These are phyloP conservation scores for Anser brachyrhynchus DNA, from an alignment of 2,113 vertebrate genomes.

Conservation along the genomic window DNA sequence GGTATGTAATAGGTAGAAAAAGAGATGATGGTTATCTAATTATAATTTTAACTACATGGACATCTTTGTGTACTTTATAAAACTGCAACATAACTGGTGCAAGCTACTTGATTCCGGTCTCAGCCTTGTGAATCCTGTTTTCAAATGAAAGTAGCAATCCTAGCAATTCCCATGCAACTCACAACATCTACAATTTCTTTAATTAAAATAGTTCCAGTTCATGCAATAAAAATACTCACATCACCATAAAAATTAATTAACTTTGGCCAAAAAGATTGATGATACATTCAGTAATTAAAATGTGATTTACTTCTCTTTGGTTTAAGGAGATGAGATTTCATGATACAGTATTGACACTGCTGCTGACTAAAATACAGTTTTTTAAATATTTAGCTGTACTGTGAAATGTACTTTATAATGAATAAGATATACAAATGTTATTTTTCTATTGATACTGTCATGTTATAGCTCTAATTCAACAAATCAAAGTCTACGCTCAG, in stretches of 20 bases:
- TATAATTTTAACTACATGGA: neutral
- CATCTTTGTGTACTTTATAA: neutral
- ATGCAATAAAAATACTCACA: constrained; percentile 59
- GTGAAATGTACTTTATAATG: neutral
- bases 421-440: neutral
- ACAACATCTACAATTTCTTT: constrained; percentile 68
- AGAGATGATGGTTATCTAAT: neutral
- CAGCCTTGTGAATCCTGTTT: neutral
- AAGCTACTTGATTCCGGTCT: neutral
- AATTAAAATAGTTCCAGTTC: constrained; percentile 77
- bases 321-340: constrained; percentile 44
- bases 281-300: constrained; percentile 71
- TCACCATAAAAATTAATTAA: constrained; percentile 78
- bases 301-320: constrained; percentile 26
- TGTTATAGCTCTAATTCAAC: neutral
- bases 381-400: neutral
- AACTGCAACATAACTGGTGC: neutral
- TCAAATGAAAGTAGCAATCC: neutral
- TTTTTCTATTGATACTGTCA: neutral
- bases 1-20: neutral
- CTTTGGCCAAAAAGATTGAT: constrained; percentile 62
- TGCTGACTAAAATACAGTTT: neutral
- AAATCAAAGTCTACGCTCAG: neutral
- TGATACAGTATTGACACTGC: neutral
- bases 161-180: constrained; percentile 56